Conservation (phyloP, 2,113 vertebrate species). For the Pteropus alecto region DNA sequence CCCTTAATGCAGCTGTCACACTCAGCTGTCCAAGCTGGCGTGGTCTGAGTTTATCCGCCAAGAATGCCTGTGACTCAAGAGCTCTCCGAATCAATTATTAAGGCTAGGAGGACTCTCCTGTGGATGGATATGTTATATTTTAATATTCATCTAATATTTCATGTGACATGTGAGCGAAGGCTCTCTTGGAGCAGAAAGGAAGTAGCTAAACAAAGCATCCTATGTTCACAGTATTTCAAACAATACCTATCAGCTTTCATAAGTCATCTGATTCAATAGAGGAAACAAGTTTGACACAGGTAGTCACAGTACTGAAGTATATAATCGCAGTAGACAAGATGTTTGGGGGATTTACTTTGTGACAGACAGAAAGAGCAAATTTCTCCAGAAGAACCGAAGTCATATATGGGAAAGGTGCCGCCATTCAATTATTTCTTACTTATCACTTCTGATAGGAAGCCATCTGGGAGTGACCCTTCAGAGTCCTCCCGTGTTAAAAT, state of each 20-base stretch:
- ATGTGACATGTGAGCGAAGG: not conserved
- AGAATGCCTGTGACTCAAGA: not conserved
- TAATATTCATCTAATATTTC: not conserved
- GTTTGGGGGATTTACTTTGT: not conserved
- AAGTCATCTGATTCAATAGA: slow-evolving; percentile 7
- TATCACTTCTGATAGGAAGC: not conserved
- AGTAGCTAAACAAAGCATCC: not conserved
- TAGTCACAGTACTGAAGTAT: not conserved
- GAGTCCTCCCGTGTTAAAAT: not conserved
- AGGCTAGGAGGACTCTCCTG: not conserved
- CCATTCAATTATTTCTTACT: not conserved
- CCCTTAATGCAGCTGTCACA: not conserved
- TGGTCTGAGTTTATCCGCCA: not conserved
- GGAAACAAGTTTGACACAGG: slow-evolving; percentile 15
- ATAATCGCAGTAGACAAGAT: not conserved
- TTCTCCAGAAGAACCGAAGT: slow-evolving; percentile 40
- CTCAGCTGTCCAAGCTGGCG: not conserved
- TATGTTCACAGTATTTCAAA: not conserved
- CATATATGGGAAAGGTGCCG: not conserved
- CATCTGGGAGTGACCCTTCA: not conserved
- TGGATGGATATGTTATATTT: not conserved
- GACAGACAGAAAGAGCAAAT: slow-evolving; percentile 26
- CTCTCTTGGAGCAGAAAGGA: slow-evolving; percentile 1
- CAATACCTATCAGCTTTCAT: not conserved
- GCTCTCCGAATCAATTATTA: not conserved